These are phyloP conservation scores for Oryctes rhinoceros DNA, from an alignment of 1,140 invertebrate genomes.

Conservation along the genomic window DNA sequence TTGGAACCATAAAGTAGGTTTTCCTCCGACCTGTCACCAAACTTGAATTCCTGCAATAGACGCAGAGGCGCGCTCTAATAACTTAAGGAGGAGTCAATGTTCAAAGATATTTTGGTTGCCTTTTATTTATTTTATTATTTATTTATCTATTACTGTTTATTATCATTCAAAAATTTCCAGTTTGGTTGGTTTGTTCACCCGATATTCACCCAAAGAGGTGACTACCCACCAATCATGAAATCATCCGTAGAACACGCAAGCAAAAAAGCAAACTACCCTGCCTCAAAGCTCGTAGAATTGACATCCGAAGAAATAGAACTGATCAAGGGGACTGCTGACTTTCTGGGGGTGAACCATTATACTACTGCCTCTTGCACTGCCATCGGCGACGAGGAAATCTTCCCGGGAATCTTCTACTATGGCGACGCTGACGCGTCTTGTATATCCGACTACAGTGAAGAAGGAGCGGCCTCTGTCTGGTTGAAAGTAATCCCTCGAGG, in stretches of 20 bases:
- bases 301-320: conserved; percentile 65
- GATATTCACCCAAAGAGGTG: conserved; percentile 66
- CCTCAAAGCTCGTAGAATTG: conserved; percentile 66
- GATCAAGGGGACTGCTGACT: conserved; percentile 68
- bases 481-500: conserved; percentile 63
- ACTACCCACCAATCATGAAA: conserved; percentile 66
- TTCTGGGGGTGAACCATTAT: conserved; percentile 69
- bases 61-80: too few species aligned
- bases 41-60: too few species aligned
- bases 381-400: neutral
- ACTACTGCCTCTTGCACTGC: conserved; percentile 52
- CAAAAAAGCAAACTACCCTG: conserved; percentile 59
- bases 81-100: too few species aligned
- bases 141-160: too few species aligned
- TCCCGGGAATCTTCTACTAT: neutral
- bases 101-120: too few species aligned
- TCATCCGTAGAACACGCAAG: conserved; percentile 63
- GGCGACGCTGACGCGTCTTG: neutral
- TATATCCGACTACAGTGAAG: neutral
- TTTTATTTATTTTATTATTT: too few species aligned
- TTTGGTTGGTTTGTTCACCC: conserved; percentile 67
- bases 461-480: neutral
- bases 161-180: conserved; percentile 49
- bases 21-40: too few species aligned
- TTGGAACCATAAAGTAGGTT: too few species aligned